Evolutionary conservation across 2,888 invertebrate species (phyloP).

Genomic region (Agrochola lychnidis): DNA sequence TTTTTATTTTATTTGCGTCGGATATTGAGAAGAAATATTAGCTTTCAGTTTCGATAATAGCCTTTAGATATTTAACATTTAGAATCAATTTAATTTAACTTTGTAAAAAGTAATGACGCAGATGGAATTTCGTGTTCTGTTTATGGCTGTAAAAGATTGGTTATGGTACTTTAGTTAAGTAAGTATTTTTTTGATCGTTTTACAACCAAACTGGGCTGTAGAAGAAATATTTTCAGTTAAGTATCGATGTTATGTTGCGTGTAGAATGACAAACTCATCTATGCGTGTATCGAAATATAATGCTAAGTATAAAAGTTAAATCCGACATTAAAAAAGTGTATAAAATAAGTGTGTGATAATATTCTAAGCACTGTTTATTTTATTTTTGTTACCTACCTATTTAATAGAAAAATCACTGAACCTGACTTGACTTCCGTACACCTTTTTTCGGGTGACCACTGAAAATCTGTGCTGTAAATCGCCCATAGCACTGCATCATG

Average conservation of each 20-base stretch:
- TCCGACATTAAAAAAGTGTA: not conserved
- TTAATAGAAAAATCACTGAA: too few species aligned
- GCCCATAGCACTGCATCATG: too few species aligned
- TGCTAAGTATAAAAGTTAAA: not conserved
- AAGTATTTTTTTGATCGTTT: slow-evolving; percentile 20
- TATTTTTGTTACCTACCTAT: too few species aligned
- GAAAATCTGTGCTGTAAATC: too few species aligned
- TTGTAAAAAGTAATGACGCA: slow-evolving; percentile 27
- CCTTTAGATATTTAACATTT: slow-evolving; percentile 39
- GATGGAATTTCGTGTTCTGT: slow-evolving; percentile 14
- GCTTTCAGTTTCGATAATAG: slow-evolving; percentile 51
- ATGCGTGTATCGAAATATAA: not conserved
- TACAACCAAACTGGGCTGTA: not conserved
- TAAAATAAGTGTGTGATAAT: too few species aligned
- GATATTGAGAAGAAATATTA: slow-evolving; percentile 58
- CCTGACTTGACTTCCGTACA: too few species aligned
- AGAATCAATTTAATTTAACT: slow-evolving; percentile 54
- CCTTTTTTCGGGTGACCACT: too few species aligned
- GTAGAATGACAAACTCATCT: too few species aligned
- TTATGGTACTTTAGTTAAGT: slow-evolving; percentile 14
- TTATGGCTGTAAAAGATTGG: slow-evolving; percentile 1
- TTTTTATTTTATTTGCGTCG: slow-evolving; percentile 36
- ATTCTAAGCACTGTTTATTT: too few species aligned
- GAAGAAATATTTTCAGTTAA: not conserved
- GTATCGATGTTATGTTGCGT: not conserved